These are phyloP conservation scores for Ennomos quercinarius DNA, from an alignment of 2,888 invertebrate genomes.

Conservation along the genomic window DNA sequence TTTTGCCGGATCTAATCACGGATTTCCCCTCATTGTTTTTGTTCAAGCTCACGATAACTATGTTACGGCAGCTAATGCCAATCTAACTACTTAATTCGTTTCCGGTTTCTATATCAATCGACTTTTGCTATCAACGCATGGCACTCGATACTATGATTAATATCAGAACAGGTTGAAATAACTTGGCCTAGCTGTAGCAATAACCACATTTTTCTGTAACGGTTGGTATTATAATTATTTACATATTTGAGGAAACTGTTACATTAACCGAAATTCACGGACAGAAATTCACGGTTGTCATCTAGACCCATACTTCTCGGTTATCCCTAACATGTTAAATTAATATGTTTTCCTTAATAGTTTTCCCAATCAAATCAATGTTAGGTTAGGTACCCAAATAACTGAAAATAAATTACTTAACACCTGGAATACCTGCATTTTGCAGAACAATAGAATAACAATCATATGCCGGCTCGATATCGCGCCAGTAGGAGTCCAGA, in stretches of 20 bases:
- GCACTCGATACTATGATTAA: conserved; percentile 11
- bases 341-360: no score
- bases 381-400: no score
- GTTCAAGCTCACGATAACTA: neutral
- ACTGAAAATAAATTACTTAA: no score
- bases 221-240: neutral
- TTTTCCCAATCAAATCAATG: no score
- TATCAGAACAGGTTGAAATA: conserved; percentile 24
- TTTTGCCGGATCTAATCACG: conserved; percentile 1
- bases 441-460: no score
- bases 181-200: conserved; percentile 27
- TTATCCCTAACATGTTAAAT: no score
- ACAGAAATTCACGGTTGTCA: no score
- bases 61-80: conserved; percentile 13
- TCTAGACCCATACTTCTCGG: no score
- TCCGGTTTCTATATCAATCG: conserved; percentile 32
- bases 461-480: no score
- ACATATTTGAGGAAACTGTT: neutral
- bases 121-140: conserved; percentile 11
- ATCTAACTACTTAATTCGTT: conserved; percentile 22
- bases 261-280: no score
- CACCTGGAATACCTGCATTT: no score
- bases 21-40: conserved; percentile 15
- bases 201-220: conserved; percentile 8
- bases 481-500: no score